phyloP scores from a whole-genome alignment of 2,113 vertebrate species.

The Rostratula benghalensis region DNA sequence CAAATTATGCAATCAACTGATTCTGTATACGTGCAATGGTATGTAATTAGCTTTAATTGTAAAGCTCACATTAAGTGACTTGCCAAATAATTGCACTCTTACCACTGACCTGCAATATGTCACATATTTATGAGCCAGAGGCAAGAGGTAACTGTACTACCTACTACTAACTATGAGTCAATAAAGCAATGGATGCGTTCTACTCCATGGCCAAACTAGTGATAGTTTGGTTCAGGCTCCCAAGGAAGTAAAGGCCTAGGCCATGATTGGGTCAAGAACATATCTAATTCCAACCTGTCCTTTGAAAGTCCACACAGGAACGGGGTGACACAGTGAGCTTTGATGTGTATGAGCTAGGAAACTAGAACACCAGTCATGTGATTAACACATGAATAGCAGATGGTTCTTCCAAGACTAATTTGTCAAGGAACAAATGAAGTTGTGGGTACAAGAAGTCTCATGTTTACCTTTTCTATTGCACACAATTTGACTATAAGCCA shows the following conservation, averaged over 20 bases:
- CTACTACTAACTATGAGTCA: background rate
- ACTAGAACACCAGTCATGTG: accelerated
- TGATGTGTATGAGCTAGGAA: background rate
- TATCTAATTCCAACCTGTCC: background rate
- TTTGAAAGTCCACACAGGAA: background rate
- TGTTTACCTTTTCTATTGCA: background rate
- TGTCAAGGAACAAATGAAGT: background rate
- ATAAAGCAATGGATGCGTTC: background rate
- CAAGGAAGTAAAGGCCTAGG: background rate
- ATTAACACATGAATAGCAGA: background rate
- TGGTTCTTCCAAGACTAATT: background rate
- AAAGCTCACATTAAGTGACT: background rate
- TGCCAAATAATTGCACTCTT: background rate
- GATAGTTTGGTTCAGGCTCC: background rate
- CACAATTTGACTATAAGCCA: background rate
- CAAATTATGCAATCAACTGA: background rate
- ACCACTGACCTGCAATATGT: background rate
- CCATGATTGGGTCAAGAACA: background rate
- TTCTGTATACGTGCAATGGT: background rate
- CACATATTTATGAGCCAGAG: background rate
- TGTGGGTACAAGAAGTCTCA: background rate
- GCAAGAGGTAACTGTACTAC: background rate
- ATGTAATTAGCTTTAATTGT: background rate
- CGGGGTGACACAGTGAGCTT: background rate
- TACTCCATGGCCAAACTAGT: background rate